A percentile compares a stretch with the other conserved stretches of the same genome.
phyloP scores from a whole-genome alignment of 2,797 vertebrate species.

The Falco novaeseelandiae region DNA sequence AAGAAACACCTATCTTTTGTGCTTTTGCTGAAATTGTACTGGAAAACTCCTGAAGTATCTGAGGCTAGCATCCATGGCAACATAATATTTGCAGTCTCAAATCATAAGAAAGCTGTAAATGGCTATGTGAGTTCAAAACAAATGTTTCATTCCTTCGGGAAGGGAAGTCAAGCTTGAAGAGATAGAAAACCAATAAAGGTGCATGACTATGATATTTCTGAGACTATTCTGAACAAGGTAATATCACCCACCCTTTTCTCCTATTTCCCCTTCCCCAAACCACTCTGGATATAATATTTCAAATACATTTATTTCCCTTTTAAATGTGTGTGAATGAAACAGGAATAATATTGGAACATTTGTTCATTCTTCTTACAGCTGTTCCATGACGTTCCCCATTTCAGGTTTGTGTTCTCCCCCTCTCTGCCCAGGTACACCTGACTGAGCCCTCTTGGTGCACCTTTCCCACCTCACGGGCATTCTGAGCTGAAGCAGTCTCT shows the following conservation, averaged over 20 bases:
- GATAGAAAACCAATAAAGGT: background rate
- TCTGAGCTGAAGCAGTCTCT: background rate
- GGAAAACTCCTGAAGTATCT: background rate
- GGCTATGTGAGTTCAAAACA: background rate
- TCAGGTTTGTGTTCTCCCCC: background rate
- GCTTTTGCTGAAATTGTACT: background rate
- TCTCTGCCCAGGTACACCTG: background rate
- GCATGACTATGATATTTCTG: background rate
- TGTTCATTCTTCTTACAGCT: background rate
- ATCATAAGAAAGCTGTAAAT: background rate
- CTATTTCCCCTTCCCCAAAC: background rate
- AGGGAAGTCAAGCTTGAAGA: background rate
- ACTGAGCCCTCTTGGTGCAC: background rate
- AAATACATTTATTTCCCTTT: background rate
- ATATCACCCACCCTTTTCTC: background rate
- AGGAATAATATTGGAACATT: background rate
- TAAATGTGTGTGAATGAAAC: background rate
- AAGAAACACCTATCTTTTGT: background rate
- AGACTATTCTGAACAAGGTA: background rate
- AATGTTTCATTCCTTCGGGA: background rate
- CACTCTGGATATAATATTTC: background rate
- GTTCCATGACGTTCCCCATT: background rate
- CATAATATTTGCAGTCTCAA: conserved; percentile 48
- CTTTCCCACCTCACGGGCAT: background rate
- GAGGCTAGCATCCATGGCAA: conserved; percentile 30